Evolutionary conservation across 2,888 invertebrate genomes (phyloP).

Genomic region (Orchesellides sinensis): DNA sequence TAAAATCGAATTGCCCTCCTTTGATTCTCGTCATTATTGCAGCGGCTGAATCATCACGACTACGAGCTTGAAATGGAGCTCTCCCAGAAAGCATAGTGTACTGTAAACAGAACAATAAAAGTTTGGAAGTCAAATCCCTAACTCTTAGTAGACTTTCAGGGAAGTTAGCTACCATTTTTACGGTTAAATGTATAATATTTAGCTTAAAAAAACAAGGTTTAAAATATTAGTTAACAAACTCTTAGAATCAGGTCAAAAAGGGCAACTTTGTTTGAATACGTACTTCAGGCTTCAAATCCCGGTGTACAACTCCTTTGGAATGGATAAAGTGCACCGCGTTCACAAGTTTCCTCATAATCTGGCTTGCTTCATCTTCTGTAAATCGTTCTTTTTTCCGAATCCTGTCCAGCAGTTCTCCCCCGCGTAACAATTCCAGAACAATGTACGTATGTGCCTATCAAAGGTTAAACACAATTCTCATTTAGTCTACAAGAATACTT

Average conservation of each 20-base stretch:
- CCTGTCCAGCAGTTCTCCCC: conserved; percentile 87
- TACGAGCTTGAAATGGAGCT: conserved; percentile 88
- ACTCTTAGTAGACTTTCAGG: too few relatives aligned
- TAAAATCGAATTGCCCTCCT: conserved; percentile 87
- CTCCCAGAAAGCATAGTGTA: conserved; percentile 91
- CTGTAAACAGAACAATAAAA: too few relatives aligned
- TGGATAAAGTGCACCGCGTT: conserved; percentile 92
- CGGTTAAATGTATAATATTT: too few relatives aligned
- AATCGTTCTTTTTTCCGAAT: conserved; percentile 83
- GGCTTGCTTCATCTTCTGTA: conserved; percentile 87
- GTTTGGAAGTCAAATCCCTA: too few relatives aligned
- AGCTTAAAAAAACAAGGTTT: too few relatives aligned
- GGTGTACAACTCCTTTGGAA: conserved; percentile 88
- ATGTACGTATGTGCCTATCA: conserved; percentile 89
- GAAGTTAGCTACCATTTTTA: too few relatives aligned
- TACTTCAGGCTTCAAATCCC: conserved; percentile 97
- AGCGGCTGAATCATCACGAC: conserved; percentile 85
- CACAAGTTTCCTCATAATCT: conserved; percentile 88
- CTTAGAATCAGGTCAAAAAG: too few relatives aligned
- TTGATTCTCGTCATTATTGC: conserved; percentile 89
- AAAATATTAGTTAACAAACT: too few relatives aligned
- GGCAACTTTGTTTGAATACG: too few relatives aligned
- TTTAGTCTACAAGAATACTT: background rate
- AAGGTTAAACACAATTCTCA: background rate
- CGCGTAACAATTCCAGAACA: conserved; percentile 89